phyloP scores from a whole-genome alignment of 2,888 invertebrate species.

The Synergus laeviventris region DNA sequence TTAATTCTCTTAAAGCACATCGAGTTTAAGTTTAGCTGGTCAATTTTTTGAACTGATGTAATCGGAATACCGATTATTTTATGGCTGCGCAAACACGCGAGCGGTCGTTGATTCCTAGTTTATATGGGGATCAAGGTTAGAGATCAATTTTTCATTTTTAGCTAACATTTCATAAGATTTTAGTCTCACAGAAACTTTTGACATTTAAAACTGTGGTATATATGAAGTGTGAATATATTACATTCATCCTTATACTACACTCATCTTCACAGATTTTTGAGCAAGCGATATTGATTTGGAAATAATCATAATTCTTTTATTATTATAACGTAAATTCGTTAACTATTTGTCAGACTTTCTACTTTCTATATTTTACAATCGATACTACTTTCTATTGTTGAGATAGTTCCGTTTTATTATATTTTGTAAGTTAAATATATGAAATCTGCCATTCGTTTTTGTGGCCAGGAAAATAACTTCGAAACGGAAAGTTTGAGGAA shows the following conservation, averaged over 20 bases:
- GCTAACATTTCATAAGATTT: neutral
- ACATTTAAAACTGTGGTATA: too few relatives aligned
- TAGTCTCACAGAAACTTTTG: neutral
- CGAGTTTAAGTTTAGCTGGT: slow-evolving; percentile 17
- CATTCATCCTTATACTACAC: too few relatives aligned
- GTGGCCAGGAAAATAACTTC: neutral
- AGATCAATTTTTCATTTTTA: neutral
- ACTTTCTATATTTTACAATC: slow-evolving; percentile 2
- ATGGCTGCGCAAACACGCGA: slow-evolving; percentile 17
- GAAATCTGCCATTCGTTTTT: neutral
- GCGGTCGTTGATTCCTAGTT: neutral
- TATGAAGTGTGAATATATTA: too few relatives aligned
- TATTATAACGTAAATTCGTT: neutral
- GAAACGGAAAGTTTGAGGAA: neutral
- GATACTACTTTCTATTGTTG: neutral
- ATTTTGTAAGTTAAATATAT: neutral
- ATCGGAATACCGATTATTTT: slow-evolving; percentile 22
- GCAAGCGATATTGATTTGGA: neutral
- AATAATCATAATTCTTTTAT: neutral
- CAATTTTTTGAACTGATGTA: slow-evolving; percentile 8
- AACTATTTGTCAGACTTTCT: neutral
- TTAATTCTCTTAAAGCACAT: slow-evolving; percentile 17
- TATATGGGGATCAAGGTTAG: neutral
- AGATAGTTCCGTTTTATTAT: neutral
- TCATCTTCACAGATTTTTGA: neutral